These are phyloP conservation scores for Podiceps cristatus DNA, from an alignment of 2,113 vertebrate species.

Conservation along the genomic window DNA sequence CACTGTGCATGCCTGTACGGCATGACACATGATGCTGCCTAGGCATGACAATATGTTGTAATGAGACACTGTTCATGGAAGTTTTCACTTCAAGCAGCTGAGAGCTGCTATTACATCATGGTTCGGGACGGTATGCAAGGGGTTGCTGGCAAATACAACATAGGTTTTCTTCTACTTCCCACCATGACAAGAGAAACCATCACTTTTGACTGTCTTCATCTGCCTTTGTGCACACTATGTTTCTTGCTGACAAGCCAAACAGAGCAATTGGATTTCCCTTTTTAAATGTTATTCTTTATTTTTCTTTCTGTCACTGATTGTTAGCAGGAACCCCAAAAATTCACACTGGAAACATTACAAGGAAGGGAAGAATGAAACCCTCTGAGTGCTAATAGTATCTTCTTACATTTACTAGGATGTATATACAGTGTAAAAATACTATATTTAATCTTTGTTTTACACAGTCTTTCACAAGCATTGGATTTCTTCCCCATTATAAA, in stretches of 20 bases:
- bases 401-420: not conserved
- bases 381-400: not conserved
- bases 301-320: not conserved
- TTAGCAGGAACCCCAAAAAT: not conserved
- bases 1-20: not conserved
- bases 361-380: not conserved
- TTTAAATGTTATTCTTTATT: not conserved
- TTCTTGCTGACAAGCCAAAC: not conserved
- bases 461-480: not conserved
- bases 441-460: not conserved
- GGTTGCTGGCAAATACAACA: not conserved
- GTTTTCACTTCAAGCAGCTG: not conserved
- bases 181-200: fast-evolving
- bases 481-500: not conserved
- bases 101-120: not conserved
- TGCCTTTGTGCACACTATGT: not conserved
- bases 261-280: not conserved
- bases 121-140: not conserved
- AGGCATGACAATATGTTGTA: not conserved
- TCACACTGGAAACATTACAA: not conserved
- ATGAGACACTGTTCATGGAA: not conserved
- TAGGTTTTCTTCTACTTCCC: not conserved
- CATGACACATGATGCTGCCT: not conserved
- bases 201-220: not conserved
- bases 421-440: not conserved